Conservation (phyloP, 1,140 invertebrate species). For the Caerostris extrusa region DNA sequence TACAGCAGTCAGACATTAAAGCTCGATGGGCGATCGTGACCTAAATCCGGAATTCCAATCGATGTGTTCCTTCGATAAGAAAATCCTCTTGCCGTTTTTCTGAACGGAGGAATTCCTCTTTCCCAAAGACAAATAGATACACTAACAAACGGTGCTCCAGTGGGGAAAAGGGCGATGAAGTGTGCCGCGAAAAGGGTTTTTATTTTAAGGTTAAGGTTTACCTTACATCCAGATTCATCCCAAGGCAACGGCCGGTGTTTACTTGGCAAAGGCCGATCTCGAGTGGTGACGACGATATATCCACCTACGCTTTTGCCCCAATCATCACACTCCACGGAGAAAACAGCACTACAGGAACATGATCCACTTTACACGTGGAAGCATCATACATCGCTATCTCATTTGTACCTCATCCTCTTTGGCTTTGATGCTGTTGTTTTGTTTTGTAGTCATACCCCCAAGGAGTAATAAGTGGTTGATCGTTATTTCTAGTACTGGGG, state of each 20-base stretch:
- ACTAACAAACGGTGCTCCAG: neutral
- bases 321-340: neutral
- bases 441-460: neutral
- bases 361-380: slow-evolving; percentile 36
- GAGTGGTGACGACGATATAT: slow-evolving; percentile 15
- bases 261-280: slow-evolving; percentile 38
- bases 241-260: slow-evolving; percentile 43
- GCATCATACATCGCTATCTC: neutral
- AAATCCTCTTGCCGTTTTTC: neutral
- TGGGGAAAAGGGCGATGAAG: neutral
- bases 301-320: neutral
- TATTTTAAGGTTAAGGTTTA: slow-evolving; percentile 3
- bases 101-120: neutral
- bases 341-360: neutral
- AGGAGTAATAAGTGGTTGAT: neutral
- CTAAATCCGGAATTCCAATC: slow-evolving; percentile 29
- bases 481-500: neutral
- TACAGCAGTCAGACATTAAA: neutral
- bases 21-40: slow-evolving; percentile 11
- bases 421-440: neutral
- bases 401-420: slow-evolving; percentile 21
- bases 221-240: neutral
- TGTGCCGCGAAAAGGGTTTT: slow-evolving; percentile 10
- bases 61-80: slow-evolving; percentile 22
- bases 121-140: slow-evolving; percentile 3